phyloP scores from a whole-genome alignment of 2,113 vertebrate species.

The Tachuris rubrigastra region DNA sequence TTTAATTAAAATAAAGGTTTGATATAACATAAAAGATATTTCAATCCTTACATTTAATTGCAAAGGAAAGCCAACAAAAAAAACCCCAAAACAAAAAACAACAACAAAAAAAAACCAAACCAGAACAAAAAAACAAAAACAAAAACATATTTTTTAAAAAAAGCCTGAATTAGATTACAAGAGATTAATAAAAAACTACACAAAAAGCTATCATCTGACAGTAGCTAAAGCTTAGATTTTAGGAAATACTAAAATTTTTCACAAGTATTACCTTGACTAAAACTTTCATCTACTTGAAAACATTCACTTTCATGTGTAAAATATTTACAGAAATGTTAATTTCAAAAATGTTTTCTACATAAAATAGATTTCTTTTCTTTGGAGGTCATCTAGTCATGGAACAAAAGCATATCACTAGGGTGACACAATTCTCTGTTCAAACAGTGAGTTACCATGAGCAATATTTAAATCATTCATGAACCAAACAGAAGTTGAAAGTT shows the following conservation, averaged over 20 bases:
- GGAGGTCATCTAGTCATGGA: not conserved
- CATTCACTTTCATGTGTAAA: not conserved
- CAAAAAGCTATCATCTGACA: not conserved
- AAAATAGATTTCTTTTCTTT: not conserved
- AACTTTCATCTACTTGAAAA: not conserved
- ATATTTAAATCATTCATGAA: conserved; percentile 2
- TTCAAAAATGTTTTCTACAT: not conserved
- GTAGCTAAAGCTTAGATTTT: not conserved
- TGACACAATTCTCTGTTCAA: not conserved
- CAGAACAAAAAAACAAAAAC: not conserved
- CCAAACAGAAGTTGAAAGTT: not conserved
- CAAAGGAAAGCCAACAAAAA: not conserved
- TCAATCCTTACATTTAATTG: not conserved
- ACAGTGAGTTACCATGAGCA: not conserved
- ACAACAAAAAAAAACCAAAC: no score
- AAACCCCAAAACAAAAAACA: not conserved
- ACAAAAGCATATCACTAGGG: not conserved
- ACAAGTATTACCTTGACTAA: not conserved
- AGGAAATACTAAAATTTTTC: not conserved
- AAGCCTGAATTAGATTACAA: not conserved
- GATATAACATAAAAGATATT: not conserved
- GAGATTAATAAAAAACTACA: not conserved
- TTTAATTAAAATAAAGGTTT: not conserved
- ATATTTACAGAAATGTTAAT: not conserved
- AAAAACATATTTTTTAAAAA: no score